Percentiles rank a stretch among this genome's conserved stretches.
These are phyloP conservation scores for Metaphire vulgaris DNA, from an alignment of 1,140 invertebrate species.

Conservation along the genomic window DNA sequence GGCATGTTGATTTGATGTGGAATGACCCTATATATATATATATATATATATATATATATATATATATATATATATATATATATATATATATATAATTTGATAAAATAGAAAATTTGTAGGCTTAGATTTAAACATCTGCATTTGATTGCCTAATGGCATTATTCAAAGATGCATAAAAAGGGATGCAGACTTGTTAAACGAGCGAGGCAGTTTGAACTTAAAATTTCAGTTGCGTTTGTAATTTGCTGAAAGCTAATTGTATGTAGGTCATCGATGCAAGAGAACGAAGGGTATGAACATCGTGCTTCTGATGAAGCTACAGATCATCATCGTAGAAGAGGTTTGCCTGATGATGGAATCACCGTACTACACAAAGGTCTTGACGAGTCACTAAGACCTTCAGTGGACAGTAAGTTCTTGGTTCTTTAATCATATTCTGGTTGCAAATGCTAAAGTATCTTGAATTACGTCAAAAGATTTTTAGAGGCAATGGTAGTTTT, in stretches of 20 bases:
- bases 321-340: neutral
- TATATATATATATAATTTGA: too few species aligned
- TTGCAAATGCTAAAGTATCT: too few species aligned
- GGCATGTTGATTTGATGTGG: neutral
- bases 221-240: neutral
- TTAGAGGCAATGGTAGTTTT: too few species aligned
- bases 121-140: neutral
- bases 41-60: too few species aligned
- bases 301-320: neutral
- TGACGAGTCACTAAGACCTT: neutral
- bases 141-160: neutral
- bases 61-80: too few species aligned
- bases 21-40: too few species aligned
- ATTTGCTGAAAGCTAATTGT: neutral
- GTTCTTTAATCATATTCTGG: neutral
- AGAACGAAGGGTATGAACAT: neutral
- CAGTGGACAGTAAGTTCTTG: neutral
- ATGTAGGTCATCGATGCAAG: neutral
- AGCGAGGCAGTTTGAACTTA: too few species aligned
- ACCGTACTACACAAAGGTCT: neutral
- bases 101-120: neutral
- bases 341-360: neutral
- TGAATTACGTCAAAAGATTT: too few species aligned
- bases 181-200: neutral
- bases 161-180: neutral